phyloP scores from a whole-genome alignment of 2,888 invertebrate genomes.

The Agrotis clavis region DNA sequence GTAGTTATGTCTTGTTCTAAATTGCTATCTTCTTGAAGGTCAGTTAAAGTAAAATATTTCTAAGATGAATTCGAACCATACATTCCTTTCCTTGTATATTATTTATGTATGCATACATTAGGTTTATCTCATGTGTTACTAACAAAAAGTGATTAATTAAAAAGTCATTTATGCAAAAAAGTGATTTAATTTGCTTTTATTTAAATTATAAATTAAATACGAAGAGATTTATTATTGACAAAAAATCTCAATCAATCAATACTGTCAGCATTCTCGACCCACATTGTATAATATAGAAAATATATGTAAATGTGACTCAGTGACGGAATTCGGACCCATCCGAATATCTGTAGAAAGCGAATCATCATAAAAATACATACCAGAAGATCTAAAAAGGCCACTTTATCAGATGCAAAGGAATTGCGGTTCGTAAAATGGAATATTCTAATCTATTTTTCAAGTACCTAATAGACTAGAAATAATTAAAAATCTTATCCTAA shows the following conservation, averaged over 20 bases:
- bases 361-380: background rate
- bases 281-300: slow-evolving; percentile 21
- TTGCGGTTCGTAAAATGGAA: no score
- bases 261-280: background rate
- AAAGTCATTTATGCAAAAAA: slow-evolving; percentile 3
- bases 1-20: background rate
- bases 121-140: background rate
- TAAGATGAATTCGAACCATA: background rate
- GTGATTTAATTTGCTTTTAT: slow-evolving; percentile 8
- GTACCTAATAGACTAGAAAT: no score
- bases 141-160: slow-evolving; percentile 1
- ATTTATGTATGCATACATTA: background rate
- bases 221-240: background rate
- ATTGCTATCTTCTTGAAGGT: background rate
- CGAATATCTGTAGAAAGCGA: slow-evolving; percentile 28
- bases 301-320: slow-evolving; percentile 21
- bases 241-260: slow-evolving; percentile 14
- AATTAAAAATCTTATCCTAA: no score
- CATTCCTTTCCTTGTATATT: background rate
- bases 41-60: background rate
- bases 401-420: no score
- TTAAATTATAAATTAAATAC: slow-evolving; percentile 14
- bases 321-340: slow-evolving; percentile 26
- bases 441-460: no score
- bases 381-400: no score